Base-by-base conservation (phyloP, 2,113 vertebrate species). In the Drymodes brunneopygia region DNA sequence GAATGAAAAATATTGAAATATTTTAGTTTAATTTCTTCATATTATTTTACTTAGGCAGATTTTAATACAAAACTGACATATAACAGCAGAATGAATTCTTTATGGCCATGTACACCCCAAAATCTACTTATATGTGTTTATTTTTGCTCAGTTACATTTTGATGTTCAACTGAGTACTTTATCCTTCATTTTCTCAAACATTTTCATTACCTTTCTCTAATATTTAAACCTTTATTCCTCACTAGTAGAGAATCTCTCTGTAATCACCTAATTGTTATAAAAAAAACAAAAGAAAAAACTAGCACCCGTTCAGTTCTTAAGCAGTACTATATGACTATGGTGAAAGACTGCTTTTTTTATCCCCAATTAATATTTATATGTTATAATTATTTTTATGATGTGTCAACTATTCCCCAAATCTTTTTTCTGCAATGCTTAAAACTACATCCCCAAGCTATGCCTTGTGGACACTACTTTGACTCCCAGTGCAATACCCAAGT, bases 121-220 rank as follows among this genome's bases (percentile, higher is more conserved):
- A 27, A 81, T 89, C 44, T 65, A 56, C 71, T 83, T 40, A 48
- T 60, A 48, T 29, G 5, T 70, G n/a, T 53, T 82, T 53, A 11
- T 71, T 74, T 91, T 86, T 65, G 3, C 23, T 72, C 33, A 75
- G 29, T 61, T 66, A 28, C 3, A n/a, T 61, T 84, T 81, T 71
- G 12, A 9, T 42, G 4, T 75, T 89, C 69, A 75, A 0, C 23
- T 1, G 1, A 61, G 22, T 82, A 65, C 29, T 88, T 88, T 56
- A 48, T 82, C 22, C 53, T 74, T 25, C 33, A 35, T 74, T 92
- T 88, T 31, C n/a, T 56, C 48, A 89, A 71, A 77, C 31, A 78
- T 90, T 88, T 94, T 81, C 81, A 88, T 71, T 92, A 56, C 42
- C 40, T 87, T 82, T 77, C 64, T 94, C 42, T 83, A 93, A 88